Evolutionary conservation across 1,140 invertebrate genomes (phyloP), one percentile per base, ranked within the genome.

Genomic region (Drosophila orena): DNA sequence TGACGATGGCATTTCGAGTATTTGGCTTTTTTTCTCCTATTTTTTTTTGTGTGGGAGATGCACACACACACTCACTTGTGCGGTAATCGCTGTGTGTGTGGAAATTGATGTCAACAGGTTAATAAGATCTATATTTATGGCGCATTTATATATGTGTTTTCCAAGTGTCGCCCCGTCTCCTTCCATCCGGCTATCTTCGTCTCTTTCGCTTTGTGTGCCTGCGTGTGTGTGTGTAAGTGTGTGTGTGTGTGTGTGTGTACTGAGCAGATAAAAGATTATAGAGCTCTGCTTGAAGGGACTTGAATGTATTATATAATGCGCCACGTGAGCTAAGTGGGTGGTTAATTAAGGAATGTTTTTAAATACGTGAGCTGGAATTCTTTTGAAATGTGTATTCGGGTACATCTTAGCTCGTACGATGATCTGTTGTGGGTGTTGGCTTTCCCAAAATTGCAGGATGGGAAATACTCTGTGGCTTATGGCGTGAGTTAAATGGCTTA

Each of bases 41-140:
- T 50, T 62, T 44, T 66, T 64, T 50, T 62, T 44, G 53, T 47
- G 37, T 59, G 37, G 64, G 46, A 68, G 46, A 65, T 68, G 64
- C 64, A 68, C 37, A 66, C 37, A 66, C 58, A 60, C 54, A 52
- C 50, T 24, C 49, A 68, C 35, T 50, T 50, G 47, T 50, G 20
- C 15, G 54, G 61, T 68, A 75, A 77, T 77, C 73, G 73, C 72
- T 68, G 35, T 46, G 50, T 77, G 55, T 61, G 56, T 77, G 49
- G 74, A 77, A 77, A 77, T 77, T 77, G 72, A 77, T 77, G 74
- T 77, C 74, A 77, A 75, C 74, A 77, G 74, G 74, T 77, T 77
- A 77, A 77, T 77, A 77, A 77, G 74, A 77, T 77, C 74, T 76
- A 77, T 77, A 77, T 77, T 77, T 77, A 77, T 76, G 74, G 71